Conservation (phyloP, 2,113 vertebrate species). For the Corapipo altera region DNA sequence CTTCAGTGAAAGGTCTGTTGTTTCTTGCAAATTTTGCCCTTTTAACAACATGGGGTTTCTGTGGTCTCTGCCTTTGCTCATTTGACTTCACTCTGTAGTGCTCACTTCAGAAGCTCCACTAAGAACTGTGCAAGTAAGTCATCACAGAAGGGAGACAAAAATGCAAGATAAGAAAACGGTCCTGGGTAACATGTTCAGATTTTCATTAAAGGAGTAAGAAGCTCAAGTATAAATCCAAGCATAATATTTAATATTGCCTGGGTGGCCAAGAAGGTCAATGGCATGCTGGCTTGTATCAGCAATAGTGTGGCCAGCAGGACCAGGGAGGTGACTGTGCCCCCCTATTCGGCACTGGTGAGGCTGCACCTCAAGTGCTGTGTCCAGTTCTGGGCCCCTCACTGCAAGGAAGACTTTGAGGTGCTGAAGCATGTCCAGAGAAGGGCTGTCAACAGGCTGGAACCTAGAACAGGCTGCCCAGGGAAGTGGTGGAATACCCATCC, state of each 20-base stretch:
- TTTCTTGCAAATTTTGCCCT: neutral
- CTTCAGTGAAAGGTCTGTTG: neutral
- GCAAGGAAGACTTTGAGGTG: neutral
- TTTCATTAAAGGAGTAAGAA: neutral
- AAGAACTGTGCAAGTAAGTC: neutral
- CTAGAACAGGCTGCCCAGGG: neutral
- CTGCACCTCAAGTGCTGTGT: rapidly evolving
- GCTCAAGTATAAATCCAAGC: neutral
- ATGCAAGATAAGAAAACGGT: neutral
- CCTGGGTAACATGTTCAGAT: neutral
- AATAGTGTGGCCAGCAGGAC: neutral
- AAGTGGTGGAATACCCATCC: neutral
- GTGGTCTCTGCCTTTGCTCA: neutral
- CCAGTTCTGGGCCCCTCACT: neutral
- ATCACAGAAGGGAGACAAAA: neutral
- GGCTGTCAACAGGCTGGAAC: neutral
- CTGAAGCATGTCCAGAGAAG: neutral
- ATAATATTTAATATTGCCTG: neutral
- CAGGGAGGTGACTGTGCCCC: neutral
- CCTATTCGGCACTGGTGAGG: rapidly evolving
- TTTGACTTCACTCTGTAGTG: neutral
- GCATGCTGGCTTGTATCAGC: neutral
- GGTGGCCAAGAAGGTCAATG: neutral
- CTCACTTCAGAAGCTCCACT: neutral
- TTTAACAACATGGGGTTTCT: neutral